Evolutionary conservation across 2,888 invertebrate species (phyloP), one percentile per base, ranked within the genome.

Genomic region (Arrhopalites spinosus): DNA sequence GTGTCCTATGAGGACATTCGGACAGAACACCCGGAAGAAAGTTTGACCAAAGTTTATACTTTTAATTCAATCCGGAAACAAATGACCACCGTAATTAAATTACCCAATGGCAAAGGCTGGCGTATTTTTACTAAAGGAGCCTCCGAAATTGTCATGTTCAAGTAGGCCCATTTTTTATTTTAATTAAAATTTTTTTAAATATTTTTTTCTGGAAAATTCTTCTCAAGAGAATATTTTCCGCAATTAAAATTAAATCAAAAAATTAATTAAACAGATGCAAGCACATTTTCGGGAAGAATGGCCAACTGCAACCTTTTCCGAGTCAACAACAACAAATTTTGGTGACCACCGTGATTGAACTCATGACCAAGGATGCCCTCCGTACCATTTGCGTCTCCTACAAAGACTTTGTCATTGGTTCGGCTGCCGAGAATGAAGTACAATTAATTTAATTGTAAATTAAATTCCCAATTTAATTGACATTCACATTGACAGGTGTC

Each of bases 21-120:
- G 72, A 94, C 96, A 85, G 90, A 94, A 83, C 89, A 91, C 84
- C 93, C 97, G 0, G 97, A 98, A 87, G 96, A 97, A 86, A 91
- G 90, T 74, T 92, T 98, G 86, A 93, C 94, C 53, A 89, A 92
- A 79, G 96, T 96, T n/a, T 96, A 94, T 88, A 99, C 99, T n/a
- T 99, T 99, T 89, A 99, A 99, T 89, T 98, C 98, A 47, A 95
- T 95, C 81, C 91, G 99, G 83, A 99, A 99, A 88, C 96, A 95
- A 84, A 99, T 99, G 99, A 95, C 95, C 84, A 98, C 99, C 29
- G 94, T 98, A 75, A 90, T 99, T 82, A 93, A 93, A 45, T 88
- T 92, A 85, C 90, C 91, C 84, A 25, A 63, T 7, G 93, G 92
- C 81, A 92, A 91, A 81, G 96, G 96, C 72, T 98, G 90, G 88